Evolutionary conservation across 2,113 vertebrate genomes (phyloP).

Genomic region (Proterorhinus semilunaris): DNA sequence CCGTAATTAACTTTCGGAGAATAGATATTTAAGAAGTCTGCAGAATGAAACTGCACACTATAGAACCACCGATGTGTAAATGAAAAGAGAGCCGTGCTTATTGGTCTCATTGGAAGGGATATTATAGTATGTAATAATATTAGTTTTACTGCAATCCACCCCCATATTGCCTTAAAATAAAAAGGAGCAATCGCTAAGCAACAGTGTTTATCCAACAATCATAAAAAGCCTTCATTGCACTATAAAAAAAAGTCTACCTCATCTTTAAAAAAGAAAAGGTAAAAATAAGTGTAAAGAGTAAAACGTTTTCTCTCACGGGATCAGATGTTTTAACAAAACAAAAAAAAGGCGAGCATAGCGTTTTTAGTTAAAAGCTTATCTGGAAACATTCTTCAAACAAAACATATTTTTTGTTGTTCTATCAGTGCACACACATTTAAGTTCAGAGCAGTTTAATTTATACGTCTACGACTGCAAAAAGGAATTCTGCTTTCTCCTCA

Average conservation of each 20-base stretch:
- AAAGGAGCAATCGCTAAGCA: constrained; percentile 44
- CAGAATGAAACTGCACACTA: background rate
- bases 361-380: constrained; percentile 16
- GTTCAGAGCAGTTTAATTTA: constrained; percentile 28
- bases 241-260: constrained; percentile 24
- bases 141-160: constrained; percentile 23
- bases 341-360: background rate
- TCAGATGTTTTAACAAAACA: constrained; percentile 25
- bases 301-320: constrained; percentile 29
- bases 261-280: constrained; percentile 19
- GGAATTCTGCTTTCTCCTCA: constrained; percentile 19
- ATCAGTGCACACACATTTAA: constrained; percentile 5
- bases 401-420: constrained; percentile 10
- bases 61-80: background rate
- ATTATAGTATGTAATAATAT: constrained; percentile 22
- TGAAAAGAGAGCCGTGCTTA: background rate
- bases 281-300: constrained; percentile 18
- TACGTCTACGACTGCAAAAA: constrained; percentile 9
- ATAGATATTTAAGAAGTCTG: background rate
- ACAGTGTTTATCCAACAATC: constrained; percentile 30
- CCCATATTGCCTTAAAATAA: constrained; percentile 27
- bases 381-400: constrained; percentile 18
- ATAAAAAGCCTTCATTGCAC: constrained; percentile 46
- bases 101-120: background rate
- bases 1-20: background rate